phyloP scores from a whole-genome alignment of 2,888 invertebrate species.

The Hydrotaea diabolus region DNA sequence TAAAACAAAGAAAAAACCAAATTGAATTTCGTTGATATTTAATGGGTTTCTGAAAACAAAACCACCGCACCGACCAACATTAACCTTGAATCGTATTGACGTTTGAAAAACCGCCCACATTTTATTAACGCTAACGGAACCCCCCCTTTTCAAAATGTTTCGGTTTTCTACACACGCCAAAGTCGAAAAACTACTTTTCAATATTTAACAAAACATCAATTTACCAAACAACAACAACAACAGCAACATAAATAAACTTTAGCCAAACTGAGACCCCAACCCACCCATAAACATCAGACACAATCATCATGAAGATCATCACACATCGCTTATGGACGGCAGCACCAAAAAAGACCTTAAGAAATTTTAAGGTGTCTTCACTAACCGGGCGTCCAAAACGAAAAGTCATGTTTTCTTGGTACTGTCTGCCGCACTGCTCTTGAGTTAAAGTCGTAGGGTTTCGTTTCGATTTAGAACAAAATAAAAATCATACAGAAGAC shows the following conservation, averaged over 20 bases:
- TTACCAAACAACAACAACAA: constrained; percentile 23
- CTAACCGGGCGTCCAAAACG: constrained; percentile 8
- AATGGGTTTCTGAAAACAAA: not conserved
- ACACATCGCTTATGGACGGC: not conserved
- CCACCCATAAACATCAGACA: constrained; percentile 55
- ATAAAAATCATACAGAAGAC: constrained; percentile 20
- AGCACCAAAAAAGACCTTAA: constrained; percentile 47
- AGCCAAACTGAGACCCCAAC: constrained; percentile 56
- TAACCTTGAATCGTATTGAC: constrained; percentile 51
- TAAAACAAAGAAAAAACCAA: not conserved
- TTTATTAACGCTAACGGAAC: constrained; percentile 23
- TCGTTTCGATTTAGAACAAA: constrained; percentile 16
- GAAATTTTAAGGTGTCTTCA: constrained; percentile 45
- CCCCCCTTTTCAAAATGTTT: constrained; percentile 31
- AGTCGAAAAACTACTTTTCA: constrained; percentile 57
- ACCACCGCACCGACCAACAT: not conserved
- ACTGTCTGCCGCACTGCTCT: not conserved
- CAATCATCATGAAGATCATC: constrained; percentile 38
- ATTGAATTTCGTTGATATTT: constrained; percentile 1
- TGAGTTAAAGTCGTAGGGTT: constrained; percentile 20
- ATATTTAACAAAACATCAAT: constrained; percentile 39
- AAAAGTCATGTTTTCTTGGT: constrained; percentile 11
- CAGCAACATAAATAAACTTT: constrained; percentile 35
- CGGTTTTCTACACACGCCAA: not conserved
- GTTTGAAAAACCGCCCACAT: constrained; percentile 56